Evolutionary conservation across 2,113 vertebrate species (phyloP), one percentile per base, ranked within the genome.

Genomic region (Leptobrachium ailaonicum): DNA sequence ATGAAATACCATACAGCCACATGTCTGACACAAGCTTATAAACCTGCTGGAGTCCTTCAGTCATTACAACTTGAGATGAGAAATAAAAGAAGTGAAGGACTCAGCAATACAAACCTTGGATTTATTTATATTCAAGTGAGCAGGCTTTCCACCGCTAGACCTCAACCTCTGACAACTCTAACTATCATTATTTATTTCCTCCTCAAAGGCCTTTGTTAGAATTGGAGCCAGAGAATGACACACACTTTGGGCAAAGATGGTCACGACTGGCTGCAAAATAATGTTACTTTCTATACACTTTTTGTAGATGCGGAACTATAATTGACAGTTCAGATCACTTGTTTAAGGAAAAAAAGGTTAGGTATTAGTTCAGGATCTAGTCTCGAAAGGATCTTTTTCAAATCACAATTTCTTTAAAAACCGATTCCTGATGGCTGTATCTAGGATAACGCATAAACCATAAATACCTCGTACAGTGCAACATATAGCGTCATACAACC

Each of bases 221-320:
- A 64, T 20, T 40, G 62, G 20, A 32, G 20, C 20, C 20, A 32
- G 20, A 1, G 20, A 32, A 32, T 32, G 20, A 32, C 9, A 64
- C 40, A 10, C 6, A 64, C 4, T 64, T 64, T 64, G 40, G 20
- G 5, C 10, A 64, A 20, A 64, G 4, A 13, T 6, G 62, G 62
- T 64, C 62, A 64, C 32, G 20, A 64, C 20, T 32, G 20, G 62
- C 62, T 64, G 62, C 62, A 64, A 64, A 64, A 64, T 32, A 64
- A 64, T 4, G 62, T 64, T 64, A 32, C n/a, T n/a, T 14, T 13
- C 9, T 62, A 62, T 13, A 62, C 20, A 32, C 20, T 32, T 32
- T 32, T 32, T 32, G 20, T 32, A 32, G 20, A 32, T 32, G 20
- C 20, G 20, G 20, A 32, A 32, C 20, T 32, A 1, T 32, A 32